Percentiles rank a stretch among this genome's conserved stretches.
These are phyloP conservation scores for Lerema accius DNA, from an alignment of 1,140 invertebrate species.

Conservation along the genomic window DNA sequence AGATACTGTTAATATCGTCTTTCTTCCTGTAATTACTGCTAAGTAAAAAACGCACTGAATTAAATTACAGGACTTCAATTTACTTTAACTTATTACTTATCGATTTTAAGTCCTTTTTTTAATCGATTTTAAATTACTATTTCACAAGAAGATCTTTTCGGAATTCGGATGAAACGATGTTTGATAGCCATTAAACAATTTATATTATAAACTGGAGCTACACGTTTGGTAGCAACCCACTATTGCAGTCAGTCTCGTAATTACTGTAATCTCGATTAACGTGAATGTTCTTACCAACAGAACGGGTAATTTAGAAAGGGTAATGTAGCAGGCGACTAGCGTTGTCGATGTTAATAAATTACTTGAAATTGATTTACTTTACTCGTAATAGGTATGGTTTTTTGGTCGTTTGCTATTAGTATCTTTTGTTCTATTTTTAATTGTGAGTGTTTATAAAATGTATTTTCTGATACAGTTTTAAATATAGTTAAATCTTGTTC, in stretches of 20 bases:
- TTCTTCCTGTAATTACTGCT: too few relatives aligned
- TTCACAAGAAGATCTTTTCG: too few relatives aligned
- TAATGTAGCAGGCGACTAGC: background rate
- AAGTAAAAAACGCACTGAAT: too few relatives aligned
- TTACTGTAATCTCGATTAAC: constrained; percentile 5
- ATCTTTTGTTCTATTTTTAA: background rate
- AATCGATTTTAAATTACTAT: too few relatives aligned
- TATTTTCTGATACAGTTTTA: too few relatives aligned
- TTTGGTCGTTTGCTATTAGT: background rate
- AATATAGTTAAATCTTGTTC: too few relatives aligned
- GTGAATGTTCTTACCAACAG: background rate
- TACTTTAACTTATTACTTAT: too few relatives aligned
- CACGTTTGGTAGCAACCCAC: background rate
- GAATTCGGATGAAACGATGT: background rate
- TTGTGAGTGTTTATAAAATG: too few relatives aligned
- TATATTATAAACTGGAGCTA: background rate
- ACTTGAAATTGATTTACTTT: background rate
- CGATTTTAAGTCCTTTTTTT: too few relatives aligned
- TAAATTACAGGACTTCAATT: too few relatives aligned
- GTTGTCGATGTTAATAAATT: background rate
- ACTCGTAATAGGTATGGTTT: background rate
- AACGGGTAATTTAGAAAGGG: constrained; percentile 5
- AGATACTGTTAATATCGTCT: too few relatives aligned
- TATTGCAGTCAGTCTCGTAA: background rate
- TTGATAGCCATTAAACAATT: background rate